Evolutionary conservation across 2,797 vertebrate species (phyloP).

Genomic region (Tiaroga cobitis): DNA sequence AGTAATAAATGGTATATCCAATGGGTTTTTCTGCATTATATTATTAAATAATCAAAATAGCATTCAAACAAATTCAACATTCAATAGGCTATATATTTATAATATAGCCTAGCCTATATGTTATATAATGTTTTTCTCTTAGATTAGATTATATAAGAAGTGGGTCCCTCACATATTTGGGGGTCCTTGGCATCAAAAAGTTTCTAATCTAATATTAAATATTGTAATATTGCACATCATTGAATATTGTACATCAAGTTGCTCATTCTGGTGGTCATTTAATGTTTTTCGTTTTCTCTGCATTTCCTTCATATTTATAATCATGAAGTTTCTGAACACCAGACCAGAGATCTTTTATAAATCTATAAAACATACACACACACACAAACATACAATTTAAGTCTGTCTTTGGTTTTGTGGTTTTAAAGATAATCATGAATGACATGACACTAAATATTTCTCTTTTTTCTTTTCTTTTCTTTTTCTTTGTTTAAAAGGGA

Average conservation of each 20-base stretch:
- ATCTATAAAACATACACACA: background rate
- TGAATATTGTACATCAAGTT: background rate
- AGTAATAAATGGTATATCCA: background rate
- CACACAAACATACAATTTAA: no score
- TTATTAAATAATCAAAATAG: background rate
- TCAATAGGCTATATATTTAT: no score
- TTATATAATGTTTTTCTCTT: background rate
- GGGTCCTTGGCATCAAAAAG: background rate
- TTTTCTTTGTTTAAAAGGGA: no score
- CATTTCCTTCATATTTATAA: background rate
- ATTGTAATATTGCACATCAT: background rate
- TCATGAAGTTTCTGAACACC: background rate
- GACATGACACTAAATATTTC: no score
- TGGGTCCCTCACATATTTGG: background rate
- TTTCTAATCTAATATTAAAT: background rate
- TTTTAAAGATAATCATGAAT: background rate
- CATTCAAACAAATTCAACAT: no score
- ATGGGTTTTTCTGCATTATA: background rate
- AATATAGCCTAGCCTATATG: no score
- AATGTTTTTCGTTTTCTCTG: background rate
- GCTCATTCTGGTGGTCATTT: background rate
- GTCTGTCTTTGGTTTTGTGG: background rate
- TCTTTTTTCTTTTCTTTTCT: background rate
- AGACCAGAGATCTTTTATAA: background rate
- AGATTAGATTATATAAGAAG: background rate